A percentile compares a stretch with the other conserved stretches of the same genome.
phyloP scores from a whole-genome alignment of 2,797 vertebrate species.

The Podarcis lilfordi region DNA sequence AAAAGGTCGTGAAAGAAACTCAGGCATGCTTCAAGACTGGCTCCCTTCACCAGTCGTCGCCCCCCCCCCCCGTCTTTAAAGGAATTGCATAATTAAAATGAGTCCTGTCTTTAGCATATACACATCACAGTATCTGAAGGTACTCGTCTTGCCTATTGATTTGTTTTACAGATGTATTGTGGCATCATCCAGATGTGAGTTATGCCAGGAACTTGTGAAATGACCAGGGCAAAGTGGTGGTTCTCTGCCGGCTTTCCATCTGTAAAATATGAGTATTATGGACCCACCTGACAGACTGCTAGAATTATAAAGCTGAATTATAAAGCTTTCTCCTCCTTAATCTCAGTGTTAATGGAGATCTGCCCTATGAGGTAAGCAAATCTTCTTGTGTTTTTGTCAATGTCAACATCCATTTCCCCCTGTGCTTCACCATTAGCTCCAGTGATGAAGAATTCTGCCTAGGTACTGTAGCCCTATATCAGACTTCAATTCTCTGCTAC shows the following conservation, averaged over 20 bases:
- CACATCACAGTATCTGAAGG: not conserved
- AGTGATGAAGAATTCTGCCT: no score
- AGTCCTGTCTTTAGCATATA: not conserved
- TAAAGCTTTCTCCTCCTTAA: no score
- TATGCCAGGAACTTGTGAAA: not conserved
- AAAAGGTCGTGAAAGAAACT: conserved; percentile 55
- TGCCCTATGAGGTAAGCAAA: no score
- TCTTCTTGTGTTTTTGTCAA: no score
- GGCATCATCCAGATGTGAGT: not conserved
- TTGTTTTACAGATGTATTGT: not conserved
- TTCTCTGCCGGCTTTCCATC: not conserved
- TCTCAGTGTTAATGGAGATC: no score
- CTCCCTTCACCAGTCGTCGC: not conserved
- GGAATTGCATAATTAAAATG: not conserved
- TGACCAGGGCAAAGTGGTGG: not conserved
- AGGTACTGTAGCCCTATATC: no score
- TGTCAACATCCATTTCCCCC: no score
- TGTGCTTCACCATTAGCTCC: no score
- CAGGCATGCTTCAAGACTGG: conserved; percentile 15
- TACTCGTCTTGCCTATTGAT: no score
- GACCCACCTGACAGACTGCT: not conserved
- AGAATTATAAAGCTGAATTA: not conserved
- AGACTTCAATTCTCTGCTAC: no score
- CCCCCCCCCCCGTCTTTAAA: not conserved
- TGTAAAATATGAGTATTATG: not conserved